Conservation (phyloP, 2,888 invertebrate genomes). For the Bellardia bayeri region DNA sequence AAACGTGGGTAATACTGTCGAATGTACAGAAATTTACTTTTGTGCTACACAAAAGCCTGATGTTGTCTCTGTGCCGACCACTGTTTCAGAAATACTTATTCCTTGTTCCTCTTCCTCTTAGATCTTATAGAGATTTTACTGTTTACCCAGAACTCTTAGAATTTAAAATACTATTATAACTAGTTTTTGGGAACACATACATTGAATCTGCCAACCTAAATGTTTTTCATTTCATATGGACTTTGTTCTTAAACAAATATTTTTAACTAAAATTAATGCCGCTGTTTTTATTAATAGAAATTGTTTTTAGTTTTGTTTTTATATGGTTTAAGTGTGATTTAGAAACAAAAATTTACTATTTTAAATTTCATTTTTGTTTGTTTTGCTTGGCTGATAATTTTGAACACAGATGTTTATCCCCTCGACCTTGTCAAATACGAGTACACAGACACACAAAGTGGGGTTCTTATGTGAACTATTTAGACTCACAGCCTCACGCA, state of each 20-base stretch:
- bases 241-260: not conserved
- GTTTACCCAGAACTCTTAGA: too few relatives aligned
- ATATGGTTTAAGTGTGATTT: conserved; percentile 27
- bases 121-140: too few relatives aligned
- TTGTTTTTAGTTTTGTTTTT: conserved; percentile 10
- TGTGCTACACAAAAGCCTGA: too few relatives aligned
- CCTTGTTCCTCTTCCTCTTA: too few relatives aligned
- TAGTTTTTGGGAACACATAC: too few relatives aligned
- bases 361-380: conserved; percentile 49
- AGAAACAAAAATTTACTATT: conserved; percentile 39
- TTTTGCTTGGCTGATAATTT: conserved; percentile 40
- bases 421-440: conserved; percentile 48
- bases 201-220: too few relatives aligned
- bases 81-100: too few relatives aligned
- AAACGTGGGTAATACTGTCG: too few relatives aligned
- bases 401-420: conserved; percentile 63
- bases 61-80: too few relatives aligned
- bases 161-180: too few relatives aligned
- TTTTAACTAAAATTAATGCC: not conserved
- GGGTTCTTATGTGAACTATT: not conserved
- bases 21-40: too few relatives aligned
- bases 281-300: conserved; percentile 11
- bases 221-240: not conserved
- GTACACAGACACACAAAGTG: not conserved
- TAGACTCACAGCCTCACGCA: conserved; percentile 6